A percentile compares a stretch with the other conserved stretches of the same genome.
Conservation (phyloP, 2,888 invertebrate genomes). For the Coelopa pilipes region DNA sequence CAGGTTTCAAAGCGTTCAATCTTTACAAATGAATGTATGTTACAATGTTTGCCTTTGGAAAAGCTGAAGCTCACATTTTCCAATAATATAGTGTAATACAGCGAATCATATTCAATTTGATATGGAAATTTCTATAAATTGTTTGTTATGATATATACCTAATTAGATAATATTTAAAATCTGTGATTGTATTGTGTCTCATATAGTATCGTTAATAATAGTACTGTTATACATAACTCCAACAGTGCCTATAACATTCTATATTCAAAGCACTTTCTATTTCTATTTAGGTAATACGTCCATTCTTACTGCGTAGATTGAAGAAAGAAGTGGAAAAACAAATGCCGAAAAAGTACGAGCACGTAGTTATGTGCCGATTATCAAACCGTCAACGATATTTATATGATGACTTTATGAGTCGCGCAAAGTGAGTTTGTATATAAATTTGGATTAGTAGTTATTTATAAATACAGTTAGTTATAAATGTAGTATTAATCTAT, state of each 20-base stretch:
- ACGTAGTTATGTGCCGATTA: conserved; percentile 91
- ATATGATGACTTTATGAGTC: conserved; percentile 99
- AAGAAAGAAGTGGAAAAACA: conserved; percentile 97
- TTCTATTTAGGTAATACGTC: conserved; percentile 80
- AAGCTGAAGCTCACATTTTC: too few relatives aligned
- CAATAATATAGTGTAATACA: too few relatives aligned
- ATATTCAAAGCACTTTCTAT: not conserved
- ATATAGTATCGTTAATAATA: too few relatives aligned
- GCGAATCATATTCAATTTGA: too few relatives aligned
- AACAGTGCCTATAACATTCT: not conserved
- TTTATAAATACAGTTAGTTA: not conserved
- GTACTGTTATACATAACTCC: not conserved
- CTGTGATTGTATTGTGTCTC: too few relatives aligned
- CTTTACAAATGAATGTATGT: too few relatives aligned
- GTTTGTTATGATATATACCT: too few relatives aligned
- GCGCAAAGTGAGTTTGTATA: conserved; percentile 80
- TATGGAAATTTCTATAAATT: too few relatives aligned
- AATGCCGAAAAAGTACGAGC: conserved; percentile 96
- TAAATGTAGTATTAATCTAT: conserved; percentile 4
- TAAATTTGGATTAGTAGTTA: conserved; percentile 1
- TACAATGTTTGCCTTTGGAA: too few relatives aligned
- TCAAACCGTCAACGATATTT: conserved; percentile 96
- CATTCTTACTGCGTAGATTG: conserved; percentile 90
- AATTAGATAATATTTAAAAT: too few relatives aligned
- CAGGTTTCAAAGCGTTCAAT: too few relatives aligned